Percentiles rank a stretch among this genome's conserved stretches.
Conservation (phyloP, 2,113 vertebrate genomes). For the Urocynchramus pylzowi region DNA sequence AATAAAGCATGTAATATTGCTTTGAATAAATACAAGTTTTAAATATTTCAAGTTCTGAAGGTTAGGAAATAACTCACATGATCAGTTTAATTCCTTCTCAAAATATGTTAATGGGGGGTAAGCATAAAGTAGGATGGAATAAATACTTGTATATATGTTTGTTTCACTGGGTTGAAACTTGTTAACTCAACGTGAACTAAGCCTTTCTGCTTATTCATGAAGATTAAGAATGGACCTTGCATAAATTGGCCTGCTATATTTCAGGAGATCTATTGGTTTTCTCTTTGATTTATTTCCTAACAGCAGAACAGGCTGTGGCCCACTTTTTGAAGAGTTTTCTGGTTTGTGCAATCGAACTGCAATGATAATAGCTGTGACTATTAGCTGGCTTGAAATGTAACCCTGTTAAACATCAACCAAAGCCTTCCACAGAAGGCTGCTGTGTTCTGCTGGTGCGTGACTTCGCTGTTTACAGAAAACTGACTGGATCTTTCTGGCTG, state of each 20-base stretch:
- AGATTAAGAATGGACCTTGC: background rate
- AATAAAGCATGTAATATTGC: background rate
- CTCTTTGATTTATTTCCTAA: background rate
- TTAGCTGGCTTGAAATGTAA: background rate
- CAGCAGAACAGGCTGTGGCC: background rate
- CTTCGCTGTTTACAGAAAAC: conserved; percentile 58
- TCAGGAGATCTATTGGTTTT: background rate
- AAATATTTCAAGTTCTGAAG: background rate
- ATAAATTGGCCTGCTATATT: background rate
- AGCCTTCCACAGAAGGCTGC: background rate
- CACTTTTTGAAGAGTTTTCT: background rate
- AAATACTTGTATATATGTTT: background rate
- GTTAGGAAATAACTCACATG: background rate
- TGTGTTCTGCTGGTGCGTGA: background rate
- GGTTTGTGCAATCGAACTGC: background rate
- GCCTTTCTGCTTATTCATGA: background rate
- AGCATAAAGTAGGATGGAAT: background rate
- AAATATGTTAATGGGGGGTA: background rate
- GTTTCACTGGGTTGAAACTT: background rate
- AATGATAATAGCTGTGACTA: background rate
- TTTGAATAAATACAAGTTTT: background rate
- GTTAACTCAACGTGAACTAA: background rate
- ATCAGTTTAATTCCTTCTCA: background rate
- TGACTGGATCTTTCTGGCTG: conserved; percentile 49
- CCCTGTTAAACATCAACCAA: conserved; percentile 31